These are phyloP conservation scores for Cephus nigrinus DNA, from an alignment of 2,888 invertebrate genomes.

Conservation along the genomic window DNA sequence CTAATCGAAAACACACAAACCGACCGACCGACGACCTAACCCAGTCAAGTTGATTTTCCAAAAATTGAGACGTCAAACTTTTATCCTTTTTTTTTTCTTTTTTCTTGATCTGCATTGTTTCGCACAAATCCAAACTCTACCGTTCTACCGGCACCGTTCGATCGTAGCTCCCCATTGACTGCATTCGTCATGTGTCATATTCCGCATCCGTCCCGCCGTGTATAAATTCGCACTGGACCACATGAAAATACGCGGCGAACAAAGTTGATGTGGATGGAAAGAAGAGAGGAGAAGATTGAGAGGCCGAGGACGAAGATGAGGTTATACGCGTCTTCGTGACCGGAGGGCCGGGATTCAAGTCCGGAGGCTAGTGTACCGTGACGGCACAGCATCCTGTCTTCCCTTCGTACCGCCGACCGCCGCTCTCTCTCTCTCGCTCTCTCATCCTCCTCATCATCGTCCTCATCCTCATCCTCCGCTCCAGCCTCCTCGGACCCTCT, in stretches of 20 bases:
- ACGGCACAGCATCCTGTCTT: conserved; percentile 61
- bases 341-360: conserved; percentile 55
- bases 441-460: conserved; percentile 28
- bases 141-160: too few relatives aligned
- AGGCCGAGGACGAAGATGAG: conserved; percentile 6
- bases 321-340: conserved; percentile 28
- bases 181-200: too few relatives aligned
- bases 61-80: conserved; percentile 11
- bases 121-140: neutral
- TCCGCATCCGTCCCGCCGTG: too few relatives aligned
- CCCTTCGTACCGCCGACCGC: conserved; percentile 27
- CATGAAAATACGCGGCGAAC: neutral
- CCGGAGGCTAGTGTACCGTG: conserved; percentile 58
- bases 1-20: too few relatives aligned
- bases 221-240: too few relatives aligned
- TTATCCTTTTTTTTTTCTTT: neutral
- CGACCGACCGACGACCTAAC: too few relatives aligned
- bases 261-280: neutral
- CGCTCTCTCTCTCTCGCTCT: conserved; percentile 25
- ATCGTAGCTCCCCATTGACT: too few relatives aligned
- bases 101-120: neutral
- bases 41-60: conserved; percentile 27
- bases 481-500: too few relatives aligned
- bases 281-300: neutral
- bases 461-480: conserved; percentile 18